A percentile compares a stretch with the other conserved stretches of the same genome.
Evolutionary conservation across 2,888 invertebrate genomes (phyloP).

Genomic region (Cynaeus angustus): DNA sequence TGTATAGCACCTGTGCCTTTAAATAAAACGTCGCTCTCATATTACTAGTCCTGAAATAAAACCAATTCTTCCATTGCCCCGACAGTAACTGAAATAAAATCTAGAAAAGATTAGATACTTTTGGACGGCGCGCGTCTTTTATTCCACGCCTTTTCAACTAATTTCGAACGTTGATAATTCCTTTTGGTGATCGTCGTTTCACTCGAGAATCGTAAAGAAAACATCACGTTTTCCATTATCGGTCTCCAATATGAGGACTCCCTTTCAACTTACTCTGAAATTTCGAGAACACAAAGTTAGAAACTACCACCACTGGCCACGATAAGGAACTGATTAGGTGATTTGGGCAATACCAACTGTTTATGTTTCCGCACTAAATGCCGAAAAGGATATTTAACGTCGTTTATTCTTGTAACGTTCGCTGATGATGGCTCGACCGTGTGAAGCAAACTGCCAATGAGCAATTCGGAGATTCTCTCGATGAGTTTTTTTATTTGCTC

Average conservation of each 20-base stretch:
- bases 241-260: constrained; percentile 19
- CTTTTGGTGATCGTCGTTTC: constrained; percentile 5
- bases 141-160: neutral
- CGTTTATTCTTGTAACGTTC: constrained; percentile 35
- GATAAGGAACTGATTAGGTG: constrained; percentile 33
- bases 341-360: constrained; percentile 18
- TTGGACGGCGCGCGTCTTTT: neutral
- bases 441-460: constrained; percentile 24
- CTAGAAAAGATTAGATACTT: neutral
- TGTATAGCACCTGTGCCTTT: constrained; percentile 12
- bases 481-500: neutral
- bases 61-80: no score
- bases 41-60: neutral
- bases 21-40: constrained; percentile 9
- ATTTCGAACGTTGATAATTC: constrained; percentile 16
- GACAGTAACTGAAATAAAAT: neutral
- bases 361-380: constrained; percentile 24
- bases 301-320: constrained; percentile 10
- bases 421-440: constrained; percentile 25
- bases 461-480: constrained; percentile 8
- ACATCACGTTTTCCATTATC: constrained; percentile 31
- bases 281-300: constrained; percentile 9
- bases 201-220: constrained; percentile 15
- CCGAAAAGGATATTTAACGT: constrained; percentile 8
- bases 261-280: neutral